Evolutionary conservation across 2,797 vertebrate species (phyloP).

Genomic region (Enteromius fasciolatus): DNA sequence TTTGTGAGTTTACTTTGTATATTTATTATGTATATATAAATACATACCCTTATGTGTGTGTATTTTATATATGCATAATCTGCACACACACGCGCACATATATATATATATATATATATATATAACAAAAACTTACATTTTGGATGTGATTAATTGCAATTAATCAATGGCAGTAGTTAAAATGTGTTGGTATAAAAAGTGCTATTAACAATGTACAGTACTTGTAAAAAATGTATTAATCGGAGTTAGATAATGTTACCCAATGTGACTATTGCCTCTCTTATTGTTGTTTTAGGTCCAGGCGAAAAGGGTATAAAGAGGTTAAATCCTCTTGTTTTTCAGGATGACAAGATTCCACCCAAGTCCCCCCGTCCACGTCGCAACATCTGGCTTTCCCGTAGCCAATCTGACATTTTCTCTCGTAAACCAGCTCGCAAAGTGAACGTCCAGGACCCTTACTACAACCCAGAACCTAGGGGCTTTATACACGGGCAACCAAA

Average conservation of each 20-base stretch:
- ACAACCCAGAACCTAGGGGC: constrained; percentile 76
- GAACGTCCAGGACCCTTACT: constrained; percentile 93
- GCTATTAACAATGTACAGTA: neutral
- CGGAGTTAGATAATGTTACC: neutral
- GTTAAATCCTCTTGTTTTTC: constrained; percentile 83
- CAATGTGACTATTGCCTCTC: constrained; percentile 4
- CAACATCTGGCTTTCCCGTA: constrained; percentile 94
- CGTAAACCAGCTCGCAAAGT: constrained; percentile 87
- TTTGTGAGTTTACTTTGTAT: too few species aligned
- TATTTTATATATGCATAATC: too few species aligned
- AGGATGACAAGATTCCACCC: constrained; percentile 90
- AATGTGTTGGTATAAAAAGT: neutral
- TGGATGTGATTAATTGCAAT: too few species aligned
- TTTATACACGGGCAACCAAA: constrained; percentile 73
- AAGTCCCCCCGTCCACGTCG: constrained; percentile 92
- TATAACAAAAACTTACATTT: too few species aligned
- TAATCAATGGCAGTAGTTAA: neutral
- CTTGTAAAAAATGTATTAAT: neutral
- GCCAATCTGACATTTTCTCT: constrained; percentile 95
- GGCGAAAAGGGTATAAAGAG: constrained; percentile 92
- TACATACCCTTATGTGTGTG: too few species aligned
- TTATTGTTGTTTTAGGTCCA: constrained; percentile 64
- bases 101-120: too few species aligned
- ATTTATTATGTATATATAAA: too few species aligned
- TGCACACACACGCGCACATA: too few species aligned